Evolutionary conservation across 2,113 vertebrate genomes (phyloP).

Genomic region (Cariama cristata): DNA sequence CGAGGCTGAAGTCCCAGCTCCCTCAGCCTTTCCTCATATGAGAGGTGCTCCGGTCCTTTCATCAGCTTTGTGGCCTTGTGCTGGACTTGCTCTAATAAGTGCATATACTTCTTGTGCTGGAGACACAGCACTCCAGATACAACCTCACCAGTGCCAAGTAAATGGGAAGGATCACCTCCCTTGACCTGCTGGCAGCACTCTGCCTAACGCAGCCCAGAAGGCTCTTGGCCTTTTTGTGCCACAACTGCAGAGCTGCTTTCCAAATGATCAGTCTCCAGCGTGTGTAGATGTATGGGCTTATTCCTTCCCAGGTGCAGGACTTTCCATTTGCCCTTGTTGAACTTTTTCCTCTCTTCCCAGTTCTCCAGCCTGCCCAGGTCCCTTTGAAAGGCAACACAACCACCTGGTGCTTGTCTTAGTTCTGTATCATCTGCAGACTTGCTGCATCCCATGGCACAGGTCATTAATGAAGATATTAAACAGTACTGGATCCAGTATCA

Average conservation of each 20-base stretch:
- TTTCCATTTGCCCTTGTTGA: background rate
- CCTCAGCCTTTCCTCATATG: background rate
- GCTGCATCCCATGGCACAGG: background rate
- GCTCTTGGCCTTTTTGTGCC: background rate
- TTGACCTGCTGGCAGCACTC: background rate
- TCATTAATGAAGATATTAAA: background rate
- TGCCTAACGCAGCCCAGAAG: background rate
- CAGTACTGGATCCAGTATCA: background rate
- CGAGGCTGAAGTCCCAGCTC: background rate
- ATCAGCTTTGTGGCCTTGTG: background rate
- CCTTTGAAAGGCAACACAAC: background rate
- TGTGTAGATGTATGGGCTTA: background rate
- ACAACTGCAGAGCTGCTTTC: background rate
- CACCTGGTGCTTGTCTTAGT: background rate
- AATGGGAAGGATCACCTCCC: background rate
- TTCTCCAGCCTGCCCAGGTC: background rate
- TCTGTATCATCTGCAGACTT: background rate
- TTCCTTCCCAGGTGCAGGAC: background rate
- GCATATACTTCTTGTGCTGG: background rate
- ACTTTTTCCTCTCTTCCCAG: background rate
- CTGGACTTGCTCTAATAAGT: background rate
- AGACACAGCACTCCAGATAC: background rate
- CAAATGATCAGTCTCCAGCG: fast-evolving
- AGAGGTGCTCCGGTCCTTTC: background rate
- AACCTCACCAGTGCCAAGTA: background rate